Conservation (phyloP, 2,797 vertebrate species). For the Erpetoichthys calabaricus region DNA sequence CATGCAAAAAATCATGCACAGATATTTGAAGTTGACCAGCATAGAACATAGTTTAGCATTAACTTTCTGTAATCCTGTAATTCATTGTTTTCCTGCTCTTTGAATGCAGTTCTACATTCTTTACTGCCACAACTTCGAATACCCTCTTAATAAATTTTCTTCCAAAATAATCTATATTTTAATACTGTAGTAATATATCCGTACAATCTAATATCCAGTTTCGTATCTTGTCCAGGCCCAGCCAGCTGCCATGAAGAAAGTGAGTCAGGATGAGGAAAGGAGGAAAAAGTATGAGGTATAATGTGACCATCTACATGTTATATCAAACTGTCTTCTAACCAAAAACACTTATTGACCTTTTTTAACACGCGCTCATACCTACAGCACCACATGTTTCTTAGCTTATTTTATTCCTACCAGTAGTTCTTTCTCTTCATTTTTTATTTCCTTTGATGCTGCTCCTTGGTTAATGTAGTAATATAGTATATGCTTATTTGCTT, state of each 20-base stretch:
- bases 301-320: slow-evolving; percentile 25
- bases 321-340: slow-evolving; percentile 20
- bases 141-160: too few species aligned
- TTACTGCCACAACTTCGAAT: too few species aligned
- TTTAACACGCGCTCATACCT: slow-evolving; percentile 17
- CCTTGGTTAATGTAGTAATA: slow-evolving; percentile 15
- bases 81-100: too few species aligned
- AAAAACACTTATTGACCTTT: slow-evolving; percentile 3
- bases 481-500: slow-evolving; percentile 23
- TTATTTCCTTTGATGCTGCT: slow-evolving; percentile 6
- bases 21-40: too few species aligned
- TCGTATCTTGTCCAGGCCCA: slow-evolving; percentile 70
- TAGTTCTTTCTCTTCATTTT: slow-evolving; percentile 1
- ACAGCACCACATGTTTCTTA: slow-evolving; percentile 20
- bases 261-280: slow-evolving; percentile 69
- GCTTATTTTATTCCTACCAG: background rate
- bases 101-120: too few species aligned
- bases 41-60: too few species aligned
- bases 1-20: too few species aligned
- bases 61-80: too few species aligned
- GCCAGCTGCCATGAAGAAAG: slow-evolving; percentile 63
- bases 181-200: too few species aligned
- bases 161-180: background rate
- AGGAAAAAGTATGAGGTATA: slow-evolving; percentile 80
- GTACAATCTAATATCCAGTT: slow-evolving; percentile 58